These are phyloP conservation scores for Gadus macrocephalus DNA, from an alignment of 2,113 vertebrate genomes.

Conservation along the genomic window DNA sequence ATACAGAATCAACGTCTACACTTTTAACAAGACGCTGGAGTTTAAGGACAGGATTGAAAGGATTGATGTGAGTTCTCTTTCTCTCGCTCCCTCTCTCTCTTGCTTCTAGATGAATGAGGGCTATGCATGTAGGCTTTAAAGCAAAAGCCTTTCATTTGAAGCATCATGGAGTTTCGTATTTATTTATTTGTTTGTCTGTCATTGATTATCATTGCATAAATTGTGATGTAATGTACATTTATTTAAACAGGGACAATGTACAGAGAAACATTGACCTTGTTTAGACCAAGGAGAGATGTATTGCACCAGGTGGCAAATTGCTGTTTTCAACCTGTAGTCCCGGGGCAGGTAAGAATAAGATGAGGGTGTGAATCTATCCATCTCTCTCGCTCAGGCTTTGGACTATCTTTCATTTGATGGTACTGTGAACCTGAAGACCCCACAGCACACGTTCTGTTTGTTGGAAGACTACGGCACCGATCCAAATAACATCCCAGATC, in stretches of 20 bases:
- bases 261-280: too few relatives aligned
- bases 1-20: conserved; percentile 90
- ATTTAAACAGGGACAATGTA: too few relatives aligned
- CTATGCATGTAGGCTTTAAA: too few relatives aligned
- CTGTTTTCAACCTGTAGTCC: too few relatives aligned
- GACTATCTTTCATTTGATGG: conserved; percentile 93
- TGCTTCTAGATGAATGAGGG: too few relatives aligned
- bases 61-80: conserved; percentile 85
- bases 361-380: neutral
- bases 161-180: too few relatives aligned
- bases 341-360: too few relatives aligned
- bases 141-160: too few relatives aligned
- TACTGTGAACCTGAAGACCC: conserved; percentile 86
- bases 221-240: neutral
- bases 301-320: too few relatives aligned
- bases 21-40: conserved; percentile 92
- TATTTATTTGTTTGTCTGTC: neutral
- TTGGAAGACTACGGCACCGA: conserved; percentile 93
- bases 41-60: conserved; percentile 85
- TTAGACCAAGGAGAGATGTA: too few relatives aligned
- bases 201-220: neutral
- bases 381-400: conserved; percentile 72
- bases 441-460: conserved; percentile 87
- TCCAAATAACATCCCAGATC: conserved; percentile 84
- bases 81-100: too few relatives aligned